Conservation (phyloP, 2,797 vertebrate species). For the Pristis pectinata region DNA sequence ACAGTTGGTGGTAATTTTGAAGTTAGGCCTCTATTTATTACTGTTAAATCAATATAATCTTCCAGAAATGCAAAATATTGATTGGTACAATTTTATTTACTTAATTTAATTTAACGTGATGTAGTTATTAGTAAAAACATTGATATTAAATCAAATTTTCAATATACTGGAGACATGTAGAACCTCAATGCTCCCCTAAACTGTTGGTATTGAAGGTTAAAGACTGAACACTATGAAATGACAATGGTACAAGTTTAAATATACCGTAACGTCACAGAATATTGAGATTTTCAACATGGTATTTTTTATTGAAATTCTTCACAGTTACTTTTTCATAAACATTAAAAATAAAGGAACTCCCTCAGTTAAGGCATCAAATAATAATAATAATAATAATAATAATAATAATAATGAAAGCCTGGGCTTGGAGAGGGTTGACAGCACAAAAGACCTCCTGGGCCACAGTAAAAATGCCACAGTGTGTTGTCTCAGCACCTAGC, state of each 20-base stretch:
- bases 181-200: not conserved
- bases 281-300: too few relatives aligned
- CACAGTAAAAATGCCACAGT: slow-evolving; percentile 28
- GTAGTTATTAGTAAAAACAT: not conserved
- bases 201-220: not conserved
- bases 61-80: slow-evolving; percentile 35
- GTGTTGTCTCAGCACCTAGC: slow-evolving; percentile 5
- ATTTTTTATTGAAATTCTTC: not conserved
- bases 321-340: not conserved
- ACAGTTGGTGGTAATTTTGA: slow-evolving; percentile 4
- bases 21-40: slow-evolving; percentile 31
- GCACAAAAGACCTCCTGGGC: slow-evolving; percentile 4
- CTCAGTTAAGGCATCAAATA: not conserved
- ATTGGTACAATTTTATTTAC: slow-evolving; percentile 35
- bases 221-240: not conserved
- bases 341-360: slow-evolving; percentile 7
- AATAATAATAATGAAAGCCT: not conserved
- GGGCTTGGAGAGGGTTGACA: not conserved
- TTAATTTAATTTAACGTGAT: slow-evolving; percentile 18
- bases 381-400: slow-evolving; percentile 25
- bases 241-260: not conserved
- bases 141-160: slow-evolving; percentile 24
- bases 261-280: not conserved
- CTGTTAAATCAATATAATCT: slow-evolving; percentile 31
- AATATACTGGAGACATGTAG: not conserved